Evolutionary conservation across 2,113 vertebrate species (phyloP).

Genomic region (Gobiocypris rarus): DNA sequence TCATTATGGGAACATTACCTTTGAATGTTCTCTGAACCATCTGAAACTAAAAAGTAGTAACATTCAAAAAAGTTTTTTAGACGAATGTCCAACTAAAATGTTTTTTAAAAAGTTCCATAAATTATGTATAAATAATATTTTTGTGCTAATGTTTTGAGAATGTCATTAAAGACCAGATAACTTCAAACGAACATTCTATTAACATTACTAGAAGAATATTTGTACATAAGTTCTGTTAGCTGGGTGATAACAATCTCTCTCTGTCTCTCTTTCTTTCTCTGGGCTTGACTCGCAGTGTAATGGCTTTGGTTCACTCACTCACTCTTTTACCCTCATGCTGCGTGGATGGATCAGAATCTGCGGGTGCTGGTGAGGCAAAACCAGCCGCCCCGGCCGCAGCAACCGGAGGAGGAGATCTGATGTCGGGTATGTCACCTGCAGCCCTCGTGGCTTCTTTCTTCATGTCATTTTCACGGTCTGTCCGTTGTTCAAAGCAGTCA

Average conservation of each 20-base stretch:
- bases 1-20: too few relatives aligned
- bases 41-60: too few relatives aligned
- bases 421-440: constrained; percentile 85
- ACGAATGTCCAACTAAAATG: too few relatives aligned
- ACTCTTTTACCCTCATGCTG: constrained; percentile 81
- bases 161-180: too few relatives aligned
- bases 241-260: background rate
- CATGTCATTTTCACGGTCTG: background rate
- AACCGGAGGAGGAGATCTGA: constrained; percentile 80
- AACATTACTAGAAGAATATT: too few relatives aligned
- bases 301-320: constrained; percentile 68
- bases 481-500: background rate
- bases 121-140: too few relatives aligned
- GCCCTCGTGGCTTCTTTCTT: background rate
- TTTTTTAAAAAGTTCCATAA: too few relatives aligned
- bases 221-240: too few relatives aligned
- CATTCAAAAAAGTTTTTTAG: too few relatives aligned
- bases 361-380: constrained; percentile 85
- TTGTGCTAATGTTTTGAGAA: too few relatives aligned
- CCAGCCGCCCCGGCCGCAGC: constrained; percentile 71
- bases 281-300: constrained; percentile 64
- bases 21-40: too few relatives aligned
- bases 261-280: constrained; percentile 41
- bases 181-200: too few relatives aligned
- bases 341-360: constrained; percentile 86